phyloP scores from a whole-genome alignment of 2,113 vertebrate genomes.

The Hyperoodon ampullatus region DNA sequence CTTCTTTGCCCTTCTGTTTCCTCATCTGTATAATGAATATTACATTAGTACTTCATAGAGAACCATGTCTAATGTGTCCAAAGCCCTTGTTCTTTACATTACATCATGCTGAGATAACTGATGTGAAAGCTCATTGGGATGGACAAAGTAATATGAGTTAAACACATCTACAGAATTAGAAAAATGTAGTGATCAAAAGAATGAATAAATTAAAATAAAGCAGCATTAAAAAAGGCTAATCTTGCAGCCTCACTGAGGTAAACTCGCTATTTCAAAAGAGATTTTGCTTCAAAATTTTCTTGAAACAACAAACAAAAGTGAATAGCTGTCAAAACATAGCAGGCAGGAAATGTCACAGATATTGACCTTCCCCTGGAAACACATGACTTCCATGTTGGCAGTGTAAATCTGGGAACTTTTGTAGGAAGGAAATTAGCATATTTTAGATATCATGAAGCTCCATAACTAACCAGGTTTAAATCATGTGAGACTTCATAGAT shows the following conservation, averaged over 20 bases:
- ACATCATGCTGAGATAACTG: not conserved
- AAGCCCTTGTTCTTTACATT: not conserved
- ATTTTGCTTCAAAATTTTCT: constrained; percentile 16
- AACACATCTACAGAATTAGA: not conserved
- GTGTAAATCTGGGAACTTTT: constrained; percentile 53
- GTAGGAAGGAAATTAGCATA: constrained; percentile 50
- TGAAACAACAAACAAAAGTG: constrained; percentile 38
- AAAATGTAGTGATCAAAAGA: not conserved
- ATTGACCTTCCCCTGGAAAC: constrained; percentile 64
- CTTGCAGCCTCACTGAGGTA: not conserved
- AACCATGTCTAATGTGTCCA: not conserved
- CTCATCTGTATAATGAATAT: not conserved
- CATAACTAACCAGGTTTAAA: constrained; percentile 52
- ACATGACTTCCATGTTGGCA: constrained; percentile 59
- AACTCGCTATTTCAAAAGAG: constrained; percentile 14
- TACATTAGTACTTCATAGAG: not conserved
- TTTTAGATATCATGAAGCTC: constrained; percentile 44
- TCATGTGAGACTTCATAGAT: not conserved
- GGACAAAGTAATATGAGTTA: not conserved
- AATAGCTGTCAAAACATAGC: constrained; percentile 52
- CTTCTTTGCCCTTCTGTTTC: not conserved
- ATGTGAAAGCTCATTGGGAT: not conserved
- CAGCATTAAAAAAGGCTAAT: not conserved
- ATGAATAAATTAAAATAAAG: constrained; percentile 14
- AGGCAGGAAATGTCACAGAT: constrained; percentile 69